Base-by-base conservation (phyloP, 2,888 invertebrate species). In the Alviniconcha strummeri region DNA sequence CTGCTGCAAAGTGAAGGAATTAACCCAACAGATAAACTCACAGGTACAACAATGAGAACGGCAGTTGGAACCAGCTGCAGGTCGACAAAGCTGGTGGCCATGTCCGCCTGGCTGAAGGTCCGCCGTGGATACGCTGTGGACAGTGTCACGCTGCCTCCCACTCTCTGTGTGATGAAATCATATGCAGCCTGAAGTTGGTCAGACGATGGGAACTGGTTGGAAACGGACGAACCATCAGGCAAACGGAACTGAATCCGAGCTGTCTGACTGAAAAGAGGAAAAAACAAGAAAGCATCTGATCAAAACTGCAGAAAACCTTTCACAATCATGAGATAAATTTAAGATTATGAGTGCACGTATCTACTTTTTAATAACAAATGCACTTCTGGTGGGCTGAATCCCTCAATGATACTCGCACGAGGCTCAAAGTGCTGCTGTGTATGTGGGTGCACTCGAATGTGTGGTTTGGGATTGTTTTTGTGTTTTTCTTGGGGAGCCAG, bases 191-290 rank as follows among this genome's bases (percentile, higher is more conserved):
- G 94, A 5, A 98, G 94, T 0, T 96, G 95, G 54, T 95, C 95
- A 74, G 95, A 94, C 0, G 96, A 95, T 60, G 96, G 95, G 92
- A 98, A 98, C 88, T 96, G 95, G 64, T 96, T 96, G 5, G 96
- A 96, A 86, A 96, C 95, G 0, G 96, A 95, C 0, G 95, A 95
- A 0, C 98, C 98, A 93, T 97, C 96, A 0, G 98, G 97, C 88
- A 98, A 92, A 90, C 97, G 96, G 92, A 98, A 97, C 94, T 98
- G 98, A 71, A 98, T 95, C 82, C 97, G 95, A 0, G 97, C 95
- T 71, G 94, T 93, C 86, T 95, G 95, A 83, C 94, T 94, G 87
- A 84, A 81, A 71, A 54, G 57, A n/a, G 77, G 36, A 64, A 36
- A 57, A 19, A 76, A 81, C 15, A 36, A 36, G 36, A 0, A 36